Evolutionary conservation across 2,888 invertebrate genomes (phyloP).

Genomic region (Mythimna impura): DNA sequence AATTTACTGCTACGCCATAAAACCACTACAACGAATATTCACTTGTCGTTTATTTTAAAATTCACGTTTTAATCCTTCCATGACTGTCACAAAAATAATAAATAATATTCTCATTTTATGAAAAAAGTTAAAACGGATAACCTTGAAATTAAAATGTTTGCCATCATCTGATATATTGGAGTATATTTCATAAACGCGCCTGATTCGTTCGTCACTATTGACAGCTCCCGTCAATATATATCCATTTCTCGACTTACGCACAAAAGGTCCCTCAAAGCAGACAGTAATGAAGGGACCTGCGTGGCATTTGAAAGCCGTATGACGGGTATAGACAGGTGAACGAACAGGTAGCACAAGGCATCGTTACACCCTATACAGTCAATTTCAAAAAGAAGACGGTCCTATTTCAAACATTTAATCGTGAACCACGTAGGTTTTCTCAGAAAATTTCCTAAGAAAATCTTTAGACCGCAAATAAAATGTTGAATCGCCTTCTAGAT

Average conservation of each 20-base stretch:
- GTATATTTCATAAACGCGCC: background rate
- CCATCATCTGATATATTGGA: background rate
- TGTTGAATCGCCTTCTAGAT: conserved; percentile 33
- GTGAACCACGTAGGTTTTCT: background rate
- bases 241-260: conserved; percentile 4
- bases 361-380: background rate
- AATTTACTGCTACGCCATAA: conserved; percentile 32
- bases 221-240: background rate
- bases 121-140: background rate
- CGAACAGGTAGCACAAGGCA: background rate
- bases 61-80: conserved; percentile 11
- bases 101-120: background rate
- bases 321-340: conserved; percentile 2
- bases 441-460: background rate
- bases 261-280: conserved; percentile 13
- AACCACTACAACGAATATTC: conserved; percentile 33
- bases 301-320: background rate
- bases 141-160: background rate
- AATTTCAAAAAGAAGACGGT: conserved; percentile 5
- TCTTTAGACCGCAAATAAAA: conserved; percentile 5
- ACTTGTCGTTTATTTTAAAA: conserved; percentile 41
- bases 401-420: background rate
- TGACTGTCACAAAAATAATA: background rate
- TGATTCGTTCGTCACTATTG: background rate
- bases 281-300: conserved; percentile 12